Evolutionary conservation across 2,888 invertebrate species (phyloP), one percentile per base, ranked within the genome.

Genomic region (Megaustenia siamemsis): DNA sequence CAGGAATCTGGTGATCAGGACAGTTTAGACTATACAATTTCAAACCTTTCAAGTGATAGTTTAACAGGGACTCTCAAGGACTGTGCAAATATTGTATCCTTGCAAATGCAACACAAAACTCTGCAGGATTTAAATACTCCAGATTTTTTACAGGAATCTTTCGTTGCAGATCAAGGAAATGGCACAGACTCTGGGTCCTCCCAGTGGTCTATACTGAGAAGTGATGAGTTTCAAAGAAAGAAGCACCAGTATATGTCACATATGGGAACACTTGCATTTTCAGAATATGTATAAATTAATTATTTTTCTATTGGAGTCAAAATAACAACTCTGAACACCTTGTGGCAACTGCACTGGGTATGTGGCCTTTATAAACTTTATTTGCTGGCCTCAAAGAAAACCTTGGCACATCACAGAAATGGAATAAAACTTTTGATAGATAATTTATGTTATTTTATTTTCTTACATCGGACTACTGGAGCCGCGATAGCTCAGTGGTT

Each of bases 161-260:
- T 49, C 49, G 35, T 49, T 32, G 45, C 15, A 28, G n/a, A 24
- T 10, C 1, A 40, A 15, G 24, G 15, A 28, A 45, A 43, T 32
- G 73, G 18, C 21, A 15, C 73, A 32, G 43, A 73, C 5, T 38
- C 68, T 35, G 28, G 28, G 4, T 1, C 1, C 18, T 49, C 49
- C 6, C 49, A 73, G 73, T 32, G 40, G 28, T 45, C 28, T 15
- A 0, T 49, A 5, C 49, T 49, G 28, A 45, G 73, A 73, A 49
- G 10, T 45, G 49, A 73, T 12, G 32, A 73, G 49, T 45, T 73
- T 45, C 28, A 45, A n/a, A 32, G 12, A 15, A 49, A 21, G 49
- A 73, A 73, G 35, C 15, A 15, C 32, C 5, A 73, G 21, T 73
- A 73, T 32, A 32, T 73, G 73, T 73, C 49, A 49, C 49, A 73